phyloP scores from a whole-genome alignment of 2,797 vertebrate genomes.

The Ptychobarbus kaznakovi region DNA sequence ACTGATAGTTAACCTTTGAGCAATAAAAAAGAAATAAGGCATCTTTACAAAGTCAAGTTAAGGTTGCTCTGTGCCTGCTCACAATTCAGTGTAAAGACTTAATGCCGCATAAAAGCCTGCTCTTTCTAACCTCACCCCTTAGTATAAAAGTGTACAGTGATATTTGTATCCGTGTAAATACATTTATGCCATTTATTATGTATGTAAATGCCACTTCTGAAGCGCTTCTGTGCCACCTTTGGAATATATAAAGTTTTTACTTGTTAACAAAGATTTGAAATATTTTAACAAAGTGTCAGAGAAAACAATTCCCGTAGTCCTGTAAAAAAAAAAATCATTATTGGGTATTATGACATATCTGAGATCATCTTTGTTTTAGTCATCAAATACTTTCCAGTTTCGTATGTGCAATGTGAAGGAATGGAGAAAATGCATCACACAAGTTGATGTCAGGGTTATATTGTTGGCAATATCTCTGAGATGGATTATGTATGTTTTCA shows the following conservation, averaged over 20 bases:
- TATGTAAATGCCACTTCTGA: not conserved
- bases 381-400: not conserved
- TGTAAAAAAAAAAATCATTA: not conserved
- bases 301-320: not conserved
- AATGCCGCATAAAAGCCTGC: not conserved
- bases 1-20: not conserved
- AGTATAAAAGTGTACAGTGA: not conserved
- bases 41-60: not conserved
- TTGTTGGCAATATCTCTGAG: not conserved
- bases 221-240: not conserved
- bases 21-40: not conserved
- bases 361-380: not conserved
- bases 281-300: not conserved
- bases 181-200: not conserved
- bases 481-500: constrained; percentile 1
- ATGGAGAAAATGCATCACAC: not conserved
- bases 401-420: not conserved
- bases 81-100: not conserved
- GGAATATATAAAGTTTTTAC: not conserved
- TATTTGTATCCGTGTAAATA: not conserved
- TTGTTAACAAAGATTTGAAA: not conserved
- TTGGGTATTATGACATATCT: not conserved
- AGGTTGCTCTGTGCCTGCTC: not conserved
- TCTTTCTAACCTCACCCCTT: not conserved
- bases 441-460: not conserved